Base-by-base conservation (phyloP, 2,797 vertebrate genomes). In the Manis javanica region DNA sequence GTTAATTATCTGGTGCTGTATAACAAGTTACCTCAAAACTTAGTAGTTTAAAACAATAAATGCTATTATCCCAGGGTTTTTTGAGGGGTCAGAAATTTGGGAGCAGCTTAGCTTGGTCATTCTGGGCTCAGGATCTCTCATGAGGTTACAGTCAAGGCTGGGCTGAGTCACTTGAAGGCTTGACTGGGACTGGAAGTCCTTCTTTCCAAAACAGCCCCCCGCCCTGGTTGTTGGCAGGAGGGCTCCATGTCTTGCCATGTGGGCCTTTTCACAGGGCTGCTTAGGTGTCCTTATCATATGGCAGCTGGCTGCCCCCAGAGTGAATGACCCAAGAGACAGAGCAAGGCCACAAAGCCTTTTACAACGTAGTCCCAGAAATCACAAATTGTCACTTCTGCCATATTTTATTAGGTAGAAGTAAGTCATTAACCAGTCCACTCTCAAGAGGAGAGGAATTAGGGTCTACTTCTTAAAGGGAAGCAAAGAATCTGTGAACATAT, bases 381-480 rank as follows among this genome's bases (percentile, higher is more conserved):
- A 91, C 51, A 69, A 23, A n/a, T 39, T 24, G 21, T 68, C 63
- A 34, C 42, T 42, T 68, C 53, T 68, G 64, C 24, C 34, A 49
- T 64, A 46, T 53, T 68, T 16, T 57, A 53, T 37, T 66, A 49
- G 24, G 24, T 42, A 66, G 12, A 85, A 95, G 34, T 16, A 55
- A 74, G 49, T 46, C 72, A 81, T 68, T 57, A n/a, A 72, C 21
- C 29, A 90, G 64, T 2, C 4, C 26, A 79, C 18, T 84, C 18
- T 68, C 90, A 92, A n/a, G 12, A 12, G 18, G 49, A 78, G 23
- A 95, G 34, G 37, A 91, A 16, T 31, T 51, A 46, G 15, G 11
- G 24, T 64, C 49, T 61, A 34, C 11, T 79, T 96, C 53, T 92
- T 93, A 79, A 57, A 74, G 39, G 82, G 34, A 87, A 85, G 66